These are phyloP conservation scores for Heterodera schachtii DNA, from an alignment of 1,140 invertebrate genomes.

Conservation along the genomic window DNA sequence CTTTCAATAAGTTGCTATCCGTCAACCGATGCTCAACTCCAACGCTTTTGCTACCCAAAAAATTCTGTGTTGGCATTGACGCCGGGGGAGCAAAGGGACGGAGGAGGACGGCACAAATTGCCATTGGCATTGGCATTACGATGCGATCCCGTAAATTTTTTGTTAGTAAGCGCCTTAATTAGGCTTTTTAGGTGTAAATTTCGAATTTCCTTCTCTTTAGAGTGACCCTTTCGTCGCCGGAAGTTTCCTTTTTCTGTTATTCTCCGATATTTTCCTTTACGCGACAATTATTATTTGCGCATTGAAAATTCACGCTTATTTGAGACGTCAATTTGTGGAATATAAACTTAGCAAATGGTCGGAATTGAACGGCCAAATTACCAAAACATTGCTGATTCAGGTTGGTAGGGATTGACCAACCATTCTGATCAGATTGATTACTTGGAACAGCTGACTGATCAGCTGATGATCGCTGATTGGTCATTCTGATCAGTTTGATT, in stretches of 20 bases:
- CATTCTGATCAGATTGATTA: neutral
- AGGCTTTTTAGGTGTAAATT: too few species aligned
- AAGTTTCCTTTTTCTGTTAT: neutral
- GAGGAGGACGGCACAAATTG: neutral
- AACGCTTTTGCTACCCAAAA: neutral
- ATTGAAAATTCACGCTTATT: slow-evolving; percentile 4
- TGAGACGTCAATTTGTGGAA: slow-evolving; percentile 8
- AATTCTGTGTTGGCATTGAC: neutral
- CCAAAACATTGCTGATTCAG: slow-evolving; percentile 14
- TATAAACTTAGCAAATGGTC: slow-evolving; percentile 11
- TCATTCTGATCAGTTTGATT: too few species aligned
- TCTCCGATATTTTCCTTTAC: slow-evolving; percentile 5
- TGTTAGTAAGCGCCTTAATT: too few species aligned
- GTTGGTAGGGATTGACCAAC: neutral
- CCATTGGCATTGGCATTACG: neutral
- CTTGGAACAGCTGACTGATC: too few species aligned
- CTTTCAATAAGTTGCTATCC: slow-evolving; percentile 15
- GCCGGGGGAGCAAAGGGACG: neutral
- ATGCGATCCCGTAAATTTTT: neutral
- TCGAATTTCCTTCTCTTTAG: neutral
- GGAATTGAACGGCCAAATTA: slow-evolving; percentile 25
- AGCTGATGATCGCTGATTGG: too few species aligned
- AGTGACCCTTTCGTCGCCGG: neutral
- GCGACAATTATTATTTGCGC: slow-evolving; percentile 17
- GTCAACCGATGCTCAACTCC: neutral